Evolutionary conservation across 23 tunicate genomes (phyloP).

Genomic region (Aplidium turbinatum): DNA sequence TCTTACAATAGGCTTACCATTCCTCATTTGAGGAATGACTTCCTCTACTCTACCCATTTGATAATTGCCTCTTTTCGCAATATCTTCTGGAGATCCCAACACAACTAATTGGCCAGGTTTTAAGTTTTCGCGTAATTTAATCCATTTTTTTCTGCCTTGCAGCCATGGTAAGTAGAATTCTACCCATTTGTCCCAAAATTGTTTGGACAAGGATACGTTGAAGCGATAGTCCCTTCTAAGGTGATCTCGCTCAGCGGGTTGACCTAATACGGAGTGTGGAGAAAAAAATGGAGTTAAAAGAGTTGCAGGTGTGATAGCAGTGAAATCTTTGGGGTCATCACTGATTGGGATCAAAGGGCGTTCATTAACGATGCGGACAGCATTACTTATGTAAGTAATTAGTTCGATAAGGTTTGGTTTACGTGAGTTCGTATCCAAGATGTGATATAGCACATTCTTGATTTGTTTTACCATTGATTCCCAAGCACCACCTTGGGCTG

Average conservation of each 20-base stretch:
- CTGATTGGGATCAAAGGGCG: constrained; percentile 23
- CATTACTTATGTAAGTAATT: background rate
- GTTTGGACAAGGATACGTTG: background rate
- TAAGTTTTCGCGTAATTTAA: background rate
- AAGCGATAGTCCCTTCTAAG: background rate
- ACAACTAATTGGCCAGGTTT: constrained; percentile 24
- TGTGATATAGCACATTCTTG: constrained; percentile 2
- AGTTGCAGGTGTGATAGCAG: constrained; percentile 12
- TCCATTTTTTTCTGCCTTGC: constrained; percentile 8
- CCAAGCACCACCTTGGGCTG: constrained; percentile 17
- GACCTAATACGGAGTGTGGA: background rate
- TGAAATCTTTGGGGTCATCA: constrained; percentile 22
- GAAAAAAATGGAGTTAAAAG: constrained; percentile 3
- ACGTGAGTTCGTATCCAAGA: background rate
- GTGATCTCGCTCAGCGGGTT: background rate
- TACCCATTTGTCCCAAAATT: background rate
- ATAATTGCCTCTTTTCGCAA: background rate
- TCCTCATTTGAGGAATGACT: constrained; percentile 20
- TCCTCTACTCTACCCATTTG: constrained; percentile 6
- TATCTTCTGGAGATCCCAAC: constrained; percentile 12
- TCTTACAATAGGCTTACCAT: constrained; percentile 21
- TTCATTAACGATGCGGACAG: constrained; percentile 28
- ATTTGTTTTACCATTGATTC: constrained; percentile 8
- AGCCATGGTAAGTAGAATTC: background rate
- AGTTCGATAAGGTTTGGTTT: constrained; percentile 6